Evolutionary conservation across 2,888 invertebrate species (phyloP), one percentile per base, ranked within the genome.

Genomic region (Stegana nigrithorax): DNA sequence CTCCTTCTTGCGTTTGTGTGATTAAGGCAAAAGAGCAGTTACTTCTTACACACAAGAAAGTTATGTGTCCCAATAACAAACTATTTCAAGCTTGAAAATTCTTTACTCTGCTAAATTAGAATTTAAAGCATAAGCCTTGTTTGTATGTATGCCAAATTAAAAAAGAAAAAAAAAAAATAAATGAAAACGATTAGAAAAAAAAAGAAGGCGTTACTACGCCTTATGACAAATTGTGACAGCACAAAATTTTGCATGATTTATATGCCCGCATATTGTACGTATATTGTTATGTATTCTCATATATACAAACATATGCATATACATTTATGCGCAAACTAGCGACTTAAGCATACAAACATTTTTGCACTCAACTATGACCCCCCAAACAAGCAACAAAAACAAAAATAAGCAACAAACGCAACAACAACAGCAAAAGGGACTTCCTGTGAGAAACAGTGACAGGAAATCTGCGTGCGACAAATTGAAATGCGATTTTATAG

Each of bases 211-310:
- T 81, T 75, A 62, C 80, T 72, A 72, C 70, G 78, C 76, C 76
- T 73, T 67, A 74, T 82, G 83, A 82, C 80, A 82, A 81, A 81
- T 82, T 82, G 80, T 83, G 83, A 83, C 82, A 82, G 78, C 73
- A 53, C 12, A 63, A 70, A 69, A 73, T 75, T n/a, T 80, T 72
- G 66, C 60, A 64, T 82, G 83, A 82, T 83, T 82, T 83, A 82
- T 80, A 74, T 68, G 27, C 45, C 39, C 56, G 55, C 64, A 51
- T 60, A 6, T n/a, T n/a, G n/a, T n/a, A n/a, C n/a, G n/a, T n/a
- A n/a, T n/a, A n/a, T n/a, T n/a, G n/a, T n/a, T n/a, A n/a, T n/a
- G n/a, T n/a, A n/a, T 23, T 12, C 32, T 36, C 14, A n/a, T n/a
- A n/a, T n/a, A n/a, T n/a, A n/a, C n/a, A n/a, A n/a, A n/a, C n/a